Evolutionary conservation across 2,113 vertebrate species (phyloP), one percentile per base, ranked within the genome.

Genomic region (Plestiodon gilberti): DNA sequence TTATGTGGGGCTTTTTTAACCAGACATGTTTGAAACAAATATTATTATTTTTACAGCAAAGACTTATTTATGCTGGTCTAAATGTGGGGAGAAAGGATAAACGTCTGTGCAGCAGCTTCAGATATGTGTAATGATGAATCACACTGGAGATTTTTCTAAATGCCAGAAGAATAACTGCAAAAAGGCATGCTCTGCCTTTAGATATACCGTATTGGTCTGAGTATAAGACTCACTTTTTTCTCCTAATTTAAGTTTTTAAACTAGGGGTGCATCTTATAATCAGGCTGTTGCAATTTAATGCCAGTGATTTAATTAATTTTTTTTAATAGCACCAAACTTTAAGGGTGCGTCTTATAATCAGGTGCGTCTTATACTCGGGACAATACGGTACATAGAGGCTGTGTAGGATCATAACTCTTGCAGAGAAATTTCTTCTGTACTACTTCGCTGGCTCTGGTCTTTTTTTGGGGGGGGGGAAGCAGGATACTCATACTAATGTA

Each of bases 11-110:
- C 4, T 75, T 18, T 62, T 86, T 76, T 61, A 40, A 9, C 25
- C 22, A 82, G 17, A n/a, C 35, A 77, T 69, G 18, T 64, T n/a
- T 57, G 61, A 30, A 1, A 30, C 0, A 8, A 17, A 30, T 7
- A 11, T 25, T 8, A 10, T 3, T n/a, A n/a, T 64, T 38, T 82
- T 85, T 89, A 43, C 65, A 88, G 6, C 7, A 77, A 75, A 55
- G 11, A 18, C 0, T 87, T 76, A 38, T 88, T 88, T 90, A 14
- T 57, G 28, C 1, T 55, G 48, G 59, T 35, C 40, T 0, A 0
- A 48, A 86, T n/a, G 3, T n/a, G 57, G 35, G 88, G 83, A n/a
- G n/a, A 14, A 82, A 87, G 67, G 10, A 4, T 84, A 40, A 48
- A 78, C 87, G n/a, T 2, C 6, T 82, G 7, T 85, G 6, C 38